A percentile compares a stretch with the other conserved stretches of the same genome.
These are phyloP conservation scores for Brachypteracias leptosomus DNA, from an alignment of 2,113 vertebrate genomes.

Conservation along the genomic window DNA sequence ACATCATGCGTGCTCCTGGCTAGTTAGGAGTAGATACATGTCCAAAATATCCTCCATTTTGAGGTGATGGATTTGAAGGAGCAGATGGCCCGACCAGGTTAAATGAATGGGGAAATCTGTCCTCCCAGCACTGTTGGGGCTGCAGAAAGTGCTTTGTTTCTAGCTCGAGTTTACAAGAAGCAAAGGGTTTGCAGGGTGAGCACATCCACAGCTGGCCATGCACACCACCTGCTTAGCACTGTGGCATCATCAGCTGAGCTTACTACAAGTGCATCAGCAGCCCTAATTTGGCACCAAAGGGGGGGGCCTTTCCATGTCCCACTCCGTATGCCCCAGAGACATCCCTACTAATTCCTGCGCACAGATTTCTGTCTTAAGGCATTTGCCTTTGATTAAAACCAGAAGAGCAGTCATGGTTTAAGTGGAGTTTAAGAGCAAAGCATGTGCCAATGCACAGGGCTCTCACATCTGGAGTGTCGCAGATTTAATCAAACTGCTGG, in stretches of 20 bases:
- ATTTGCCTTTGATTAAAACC: constrained; percentile 69
- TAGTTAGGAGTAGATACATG: rapidly evolving
- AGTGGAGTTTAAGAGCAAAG: constrained; percentile 52
- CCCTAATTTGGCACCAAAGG: neutral
- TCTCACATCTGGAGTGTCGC: constrained; percentile 64
- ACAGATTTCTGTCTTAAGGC: constrained; percentile 66
- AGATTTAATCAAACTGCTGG: constrained; percentile 70
- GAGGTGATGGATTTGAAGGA: neutral
- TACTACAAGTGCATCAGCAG: neutral
- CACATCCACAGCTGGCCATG: neutral
- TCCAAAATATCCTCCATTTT: neutral
- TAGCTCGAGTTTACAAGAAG: rapidly evolving
- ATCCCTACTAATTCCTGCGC: constrained; percentile 62
- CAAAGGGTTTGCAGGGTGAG: neutral
- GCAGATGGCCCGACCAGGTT: rapidly evolving
- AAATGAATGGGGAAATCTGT: neutral
- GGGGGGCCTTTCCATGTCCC: neutral
- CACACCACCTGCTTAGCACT: neutral
- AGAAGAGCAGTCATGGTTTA: constrained; percentile 72
- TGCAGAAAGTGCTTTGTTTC: rapidly evolving
- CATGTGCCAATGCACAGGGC: neutral
- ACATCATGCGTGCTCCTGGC: rapidly evolving
- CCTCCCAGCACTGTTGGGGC: neutral
- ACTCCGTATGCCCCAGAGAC: neutral
- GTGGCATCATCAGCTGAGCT: neutral